Conservation (phyloP, 2,888 invertebrate genomes). For the Brachypalpus laphriformis region DNA sequence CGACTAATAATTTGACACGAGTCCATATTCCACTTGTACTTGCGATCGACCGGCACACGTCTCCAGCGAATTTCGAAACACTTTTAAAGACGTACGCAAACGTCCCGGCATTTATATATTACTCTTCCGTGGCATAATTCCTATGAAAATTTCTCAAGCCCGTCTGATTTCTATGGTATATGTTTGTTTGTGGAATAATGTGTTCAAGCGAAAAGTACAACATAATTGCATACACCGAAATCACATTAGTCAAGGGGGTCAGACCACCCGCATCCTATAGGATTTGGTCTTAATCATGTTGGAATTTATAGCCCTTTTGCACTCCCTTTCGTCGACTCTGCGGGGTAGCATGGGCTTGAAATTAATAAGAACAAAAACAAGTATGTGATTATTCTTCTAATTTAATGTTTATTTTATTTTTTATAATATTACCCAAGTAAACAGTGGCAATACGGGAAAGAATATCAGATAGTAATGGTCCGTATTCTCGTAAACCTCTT, state of each 20-base stretch:
- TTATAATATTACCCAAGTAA: too few relatives aligned
- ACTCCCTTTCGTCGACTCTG: neutral
- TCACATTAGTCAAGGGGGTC: slow-evolving; percentile 69
- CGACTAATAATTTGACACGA: slow-evolving; percentile 63
- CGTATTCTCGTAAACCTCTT: too few relatives aligned
- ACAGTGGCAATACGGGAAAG: too few relatives aligned
- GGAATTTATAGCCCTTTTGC: slow-evolving; percentile 68
- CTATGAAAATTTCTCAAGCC: slow-evolving; percentile 58
- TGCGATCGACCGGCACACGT: slow-evolving; percentile 19
- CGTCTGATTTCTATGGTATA: slow-evolving; percentile 35
- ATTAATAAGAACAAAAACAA: slow-evolving; percentile 24
- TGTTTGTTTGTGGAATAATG: too few relatives aligned
- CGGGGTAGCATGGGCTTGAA: slow-evolving; percentile 9
- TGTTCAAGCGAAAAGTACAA: slow-evolving; percentile 40
- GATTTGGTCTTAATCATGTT: slow-evolving; percentile 71
- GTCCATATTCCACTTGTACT: slow-evolving; percentile 64
- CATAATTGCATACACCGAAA: slow-evolving; percentile 72
- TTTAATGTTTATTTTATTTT: slow-evolving; percentile 11
- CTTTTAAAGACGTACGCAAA: slow-evolving; percentile 52
- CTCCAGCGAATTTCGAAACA: slow-evolving; percentile 24
- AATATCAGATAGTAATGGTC: too few relatives aligned
- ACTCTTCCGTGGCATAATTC: slow-evolving; percentile 39
- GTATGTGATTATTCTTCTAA: slow-evolving; percentile 13
- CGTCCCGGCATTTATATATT: slow-evolving; percentile 55
- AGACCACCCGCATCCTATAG: slow-evolving; percentile 55